Conservation (phyloP, 2,797 vertebrate genomes). For the Gymnocypris eckloni region DNA sequence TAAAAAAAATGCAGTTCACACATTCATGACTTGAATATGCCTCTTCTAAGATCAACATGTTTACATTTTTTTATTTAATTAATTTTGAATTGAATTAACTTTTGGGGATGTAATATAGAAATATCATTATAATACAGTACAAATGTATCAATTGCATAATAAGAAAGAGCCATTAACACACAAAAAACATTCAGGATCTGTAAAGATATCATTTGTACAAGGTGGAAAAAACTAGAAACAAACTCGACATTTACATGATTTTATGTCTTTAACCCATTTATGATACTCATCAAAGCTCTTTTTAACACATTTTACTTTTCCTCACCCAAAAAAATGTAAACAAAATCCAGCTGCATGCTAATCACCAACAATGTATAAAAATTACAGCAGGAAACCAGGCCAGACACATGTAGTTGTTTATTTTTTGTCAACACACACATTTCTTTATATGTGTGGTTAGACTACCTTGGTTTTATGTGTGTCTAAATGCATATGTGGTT, state of each 20-base stretch:
- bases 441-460: slow-evolving; percentile 24
- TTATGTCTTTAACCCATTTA: background rate
- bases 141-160: background rate
- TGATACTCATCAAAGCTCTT: background rate
- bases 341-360: background rate
- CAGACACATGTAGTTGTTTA: background rate
- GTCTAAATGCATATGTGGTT: slow-evolving; percentile 45
- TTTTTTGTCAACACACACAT: slow-evolving; percentile 8
- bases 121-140: background rate
- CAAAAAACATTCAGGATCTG: background rate
- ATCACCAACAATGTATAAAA: background rate
- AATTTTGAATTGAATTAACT: background rate
- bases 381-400: background rate
- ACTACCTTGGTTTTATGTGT: background rate
- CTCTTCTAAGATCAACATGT: background rate
- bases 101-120: background rate
- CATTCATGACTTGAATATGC: background rate
- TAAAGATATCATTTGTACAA: no score
- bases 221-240: no score
- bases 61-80: background rate
- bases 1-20: background rate
- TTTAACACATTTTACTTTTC: background rate
- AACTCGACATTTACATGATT: background rate
- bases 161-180: background rate
- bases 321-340: background rate